These are phyloP conservation scores for Pitangus sulphuratus DNA, from an alignment of 2,797 vertebrate genomes.

Conservation along the genomic window DNA sequence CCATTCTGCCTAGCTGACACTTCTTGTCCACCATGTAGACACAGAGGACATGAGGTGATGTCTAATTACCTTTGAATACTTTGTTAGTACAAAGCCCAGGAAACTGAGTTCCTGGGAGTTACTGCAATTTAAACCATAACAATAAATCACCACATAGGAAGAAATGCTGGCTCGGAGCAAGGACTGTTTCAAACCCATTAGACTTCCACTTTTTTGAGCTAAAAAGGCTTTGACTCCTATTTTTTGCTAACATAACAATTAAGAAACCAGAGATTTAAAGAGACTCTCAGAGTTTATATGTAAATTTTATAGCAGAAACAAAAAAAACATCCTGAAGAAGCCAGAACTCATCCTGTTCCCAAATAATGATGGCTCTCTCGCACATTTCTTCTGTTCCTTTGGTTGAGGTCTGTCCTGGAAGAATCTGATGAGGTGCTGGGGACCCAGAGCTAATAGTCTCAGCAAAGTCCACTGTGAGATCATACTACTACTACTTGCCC, in stretches of 20 bases:
- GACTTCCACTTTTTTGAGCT: not conserved
- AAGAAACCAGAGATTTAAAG: not conserved
- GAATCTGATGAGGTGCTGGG: fast-evolving
- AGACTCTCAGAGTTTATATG: not conserved
- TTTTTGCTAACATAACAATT: not conserved
- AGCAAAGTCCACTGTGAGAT: not conserved
- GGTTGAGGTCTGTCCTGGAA: not conserved
- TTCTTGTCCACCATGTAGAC: not conserved
- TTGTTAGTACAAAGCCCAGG: not conserved
- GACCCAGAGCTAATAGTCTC: not conserved
- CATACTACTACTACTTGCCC: fast-evolving
- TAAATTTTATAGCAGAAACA: not conserved
- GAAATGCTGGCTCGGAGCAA: not conserved
- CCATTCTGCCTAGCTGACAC: not conserved
- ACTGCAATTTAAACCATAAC: not conserved
- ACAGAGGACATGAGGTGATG: not conserved
- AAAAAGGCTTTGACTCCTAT: not conserved
- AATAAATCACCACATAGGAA: not conserved
- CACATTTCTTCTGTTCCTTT: not conserved
- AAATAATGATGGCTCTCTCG: not conserved
- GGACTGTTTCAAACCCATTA: not conserved
- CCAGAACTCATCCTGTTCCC: not conserved
- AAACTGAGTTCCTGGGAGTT: not conserved
- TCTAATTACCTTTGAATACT: not conserved
- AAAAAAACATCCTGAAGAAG: not conserved